phyloP scores from a whole-genome alignment of 2,113 vertebrate species.

The Mus pahari region DNA sequence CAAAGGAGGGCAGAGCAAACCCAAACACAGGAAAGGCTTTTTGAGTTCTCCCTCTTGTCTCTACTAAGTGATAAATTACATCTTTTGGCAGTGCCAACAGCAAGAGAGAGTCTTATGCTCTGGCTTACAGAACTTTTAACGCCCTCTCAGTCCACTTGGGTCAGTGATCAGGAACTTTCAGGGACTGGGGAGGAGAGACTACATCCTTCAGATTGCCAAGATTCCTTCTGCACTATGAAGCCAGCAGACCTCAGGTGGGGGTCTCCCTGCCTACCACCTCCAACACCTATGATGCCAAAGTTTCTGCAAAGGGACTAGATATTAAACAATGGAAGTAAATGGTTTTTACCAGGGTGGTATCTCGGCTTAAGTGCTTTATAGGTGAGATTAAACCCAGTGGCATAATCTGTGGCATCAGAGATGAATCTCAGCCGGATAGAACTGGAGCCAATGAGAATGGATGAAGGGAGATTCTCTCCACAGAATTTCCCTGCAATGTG shows the following conservation, averaged over 20 bases:
- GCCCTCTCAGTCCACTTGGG: neutral
- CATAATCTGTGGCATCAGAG: constrained; percentile 87
- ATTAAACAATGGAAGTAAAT: neutral
- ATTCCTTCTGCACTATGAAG: neutral
- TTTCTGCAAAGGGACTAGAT: neutral
- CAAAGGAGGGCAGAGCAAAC: neutral
- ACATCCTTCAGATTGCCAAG: neutral
- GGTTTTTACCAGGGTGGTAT: constrained; percentile 84
- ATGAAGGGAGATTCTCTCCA: constrained; percentile 81
- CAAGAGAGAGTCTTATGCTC: neutral
- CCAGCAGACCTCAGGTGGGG: neutral
- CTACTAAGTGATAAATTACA: neutral
- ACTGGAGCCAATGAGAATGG: constrained; percentile 85
- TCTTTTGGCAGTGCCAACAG: neutral
- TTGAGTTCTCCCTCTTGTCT: neutral
- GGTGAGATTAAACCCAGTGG: constrained; percentile 88
- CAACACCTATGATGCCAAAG: neutral
- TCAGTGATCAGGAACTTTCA: too few species aligned
- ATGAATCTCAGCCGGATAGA: constrained; percentile 87
- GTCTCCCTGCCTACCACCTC: neutral
- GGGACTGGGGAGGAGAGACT: neutral
- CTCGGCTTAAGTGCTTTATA: constrained; percentile 84
- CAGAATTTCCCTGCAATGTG: constrained; percentile 89
- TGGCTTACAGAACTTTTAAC: neutral
- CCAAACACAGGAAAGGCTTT: neutral